phyloP scores from a whole-genome alignment of 1,140 invertebrate species.

The Telenomus remus region DNA sequence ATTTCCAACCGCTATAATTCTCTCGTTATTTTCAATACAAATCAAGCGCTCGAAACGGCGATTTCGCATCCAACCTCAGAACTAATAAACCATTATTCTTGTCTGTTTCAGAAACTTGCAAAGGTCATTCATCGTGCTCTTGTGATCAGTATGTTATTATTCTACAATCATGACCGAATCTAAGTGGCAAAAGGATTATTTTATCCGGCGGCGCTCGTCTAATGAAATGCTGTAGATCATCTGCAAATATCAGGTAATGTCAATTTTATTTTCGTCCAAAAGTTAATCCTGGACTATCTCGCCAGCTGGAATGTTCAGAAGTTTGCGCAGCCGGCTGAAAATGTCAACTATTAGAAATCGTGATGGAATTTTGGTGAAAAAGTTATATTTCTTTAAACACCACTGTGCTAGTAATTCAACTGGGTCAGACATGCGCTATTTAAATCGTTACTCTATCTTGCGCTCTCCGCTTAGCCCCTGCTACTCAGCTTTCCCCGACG shows the following conservation, averaged over 20 bases:
- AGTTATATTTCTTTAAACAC: conserved; percentile 47
- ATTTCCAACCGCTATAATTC: too few relatives aligned
- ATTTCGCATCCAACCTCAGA: too few relatives aligned
- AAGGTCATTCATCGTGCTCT: conserved; percentile 33
- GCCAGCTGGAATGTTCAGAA: too few relatives aligned
- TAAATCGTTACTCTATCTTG: conserved; percentile 46
- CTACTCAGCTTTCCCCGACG: conserved; percentile 13
- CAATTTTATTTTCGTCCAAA: neutral
- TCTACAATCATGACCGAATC: conserved; percentile 44
- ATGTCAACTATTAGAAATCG: too few relatives aligned
- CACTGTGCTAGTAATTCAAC: conserved; percentile 49
- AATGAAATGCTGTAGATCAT: conserved; percentile 54
- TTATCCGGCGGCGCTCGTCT: conserved; percentile 47
- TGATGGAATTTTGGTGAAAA: conserved; percentile 28
- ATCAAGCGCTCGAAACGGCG: too few relatives aligned
- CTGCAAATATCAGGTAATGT: conserved; percentile 37
- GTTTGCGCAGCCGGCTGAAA: too few relatives aligned
- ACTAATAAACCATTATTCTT: neutral
- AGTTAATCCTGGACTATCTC: too few relatives aligned
- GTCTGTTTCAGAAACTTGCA: conserved; percentile 39
- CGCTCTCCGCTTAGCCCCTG: conserved; percentile 10
- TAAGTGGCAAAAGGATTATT: conserved; percentile 49
- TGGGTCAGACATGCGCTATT: conserved; percentile 54
- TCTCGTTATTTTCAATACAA: too few relatives aligned
- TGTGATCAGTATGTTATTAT: conserved; percentile 40